phyloP scores from a whole-genome alignment of 2,113 vertebrate genomes.

The Seriola dumerili region DNA sequence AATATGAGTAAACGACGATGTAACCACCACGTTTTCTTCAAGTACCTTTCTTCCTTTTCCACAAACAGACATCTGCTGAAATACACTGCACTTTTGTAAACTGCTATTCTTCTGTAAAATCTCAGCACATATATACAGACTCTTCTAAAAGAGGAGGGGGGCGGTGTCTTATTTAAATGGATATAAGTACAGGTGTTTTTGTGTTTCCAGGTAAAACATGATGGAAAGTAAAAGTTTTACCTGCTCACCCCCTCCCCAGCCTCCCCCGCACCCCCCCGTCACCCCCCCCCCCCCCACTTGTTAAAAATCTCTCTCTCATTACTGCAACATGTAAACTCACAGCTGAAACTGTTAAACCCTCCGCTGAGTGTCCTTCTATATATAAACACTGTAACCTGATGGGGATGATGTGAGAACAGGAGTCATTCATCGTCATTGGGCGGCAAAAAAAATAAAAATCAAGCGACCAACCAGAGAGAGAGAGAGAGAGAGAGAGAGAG shows the following conservation, averaged over 20 bases:
- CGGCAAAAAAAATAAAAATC: not conserved
- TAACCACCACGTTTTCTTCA: conserved; percentile 55
- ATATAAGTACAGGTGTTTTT: not conserved
- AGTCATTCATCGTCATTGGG: conserved; percentile 14
- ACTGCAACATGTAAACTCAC: not conserved
- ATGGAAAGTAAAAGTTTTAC: conserved; percentile 13
- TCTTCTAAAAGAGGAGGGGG: conserved; percentile 1
- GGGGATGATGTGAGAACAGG: not conserved
- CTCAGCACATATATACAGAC: conserved; percentile 70
- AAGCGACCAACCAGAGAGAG: not conserved
- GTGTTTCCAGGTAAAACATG: conserved; percentile 8
- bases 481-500: too few species aligned
- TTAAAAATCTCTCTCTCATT: not conserved
- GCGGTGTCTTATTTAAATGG: not conserved
- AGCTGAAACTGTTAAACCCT: not conserved
- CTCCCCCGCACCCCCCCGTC: conserved; percentile 1
- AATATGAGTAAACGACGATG: conserved; percentile 53
- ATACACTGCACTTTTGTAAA: conserved; percentile 64
- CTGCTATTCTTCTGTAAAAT: conserved; percentile 49
- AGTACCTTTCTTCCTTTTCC: conserved; percentile 45
- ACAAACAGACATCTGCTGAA: conserved; percentile 76
- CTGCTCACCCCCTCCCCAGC: conserved; percentile 9
- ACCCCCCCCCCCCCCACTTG: conserved; percentile 5
- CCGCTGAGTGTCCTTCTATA: not conserved
- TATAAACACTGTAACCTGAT: not conserved